Evolutionary conservation across 2,113 vertebrate genomes (phyloP).

Genomic region (Dryoscopus gambensis): DNA sequence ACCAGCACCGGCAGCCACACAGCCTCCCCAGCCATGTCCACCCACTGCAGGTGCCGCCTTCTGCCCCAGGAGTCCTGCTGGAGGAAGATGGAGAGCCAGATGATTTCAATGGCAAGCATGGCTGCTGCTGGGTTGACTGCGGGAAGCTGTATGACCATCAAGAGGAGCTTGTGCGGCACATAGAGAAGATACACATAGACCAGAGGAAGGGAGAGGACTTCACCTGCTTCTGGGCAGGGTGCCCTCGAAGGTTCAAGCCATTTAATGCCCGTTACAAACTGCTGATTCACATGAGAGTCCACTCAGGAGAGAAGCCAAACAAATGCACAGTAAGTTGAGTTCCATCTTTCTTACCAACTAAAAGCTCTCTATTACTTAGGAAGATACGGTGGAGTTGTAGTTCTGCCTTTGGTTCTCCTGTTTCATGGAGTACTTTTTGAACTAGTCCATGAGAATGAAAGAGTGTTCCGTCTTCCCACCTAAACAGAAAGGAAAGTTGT

Average conservation of each 20-base stretch:
- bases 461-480: neutral
- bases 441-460: neutral
- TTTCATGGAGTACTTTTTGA: neutral
- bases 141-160: slow-evolving; percentile 83
- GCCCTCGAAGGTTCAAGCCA: slow-evolving; percentile 87
- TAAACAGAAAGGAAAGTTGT: neutral
- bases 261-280: slow-evolving; percentile 98
- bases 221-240: slow-evolving; percentile 91
- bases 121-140: slow-evolving; percentile 88
- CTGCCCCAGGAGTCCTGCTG: slow-evolving; percentile 64
- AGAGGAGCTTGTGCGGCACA: slow-evolving; percentile 91
- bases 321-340: slow-evolving; percentile 87
- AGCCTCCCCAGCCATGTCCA: slow-evolving; percentile 52
- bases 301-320: slow-evolving; percentile 98
- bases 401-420: neutral
- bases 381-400: neutral
- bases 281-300: slow-evolving; percentile 97
- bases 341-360: neutral
- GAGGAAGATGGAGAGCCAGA: slow-evolving; percentile 84
- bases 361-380: neutral
- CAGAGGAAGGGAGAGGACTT: slow-evolving; percentile 94
- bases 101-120: slow-evolving; percentile 72
- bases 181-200: slow-evolving; percentile 92
- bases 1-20: slow-evolving; percentile 69
- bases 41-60: slow-evolving; percentile 9